Percentiles rank a stretch among this genome's conserved stretches.
Conservation (phyloP, 2,113 vertebrate genomes). For the Pitta sordida region DNA sequence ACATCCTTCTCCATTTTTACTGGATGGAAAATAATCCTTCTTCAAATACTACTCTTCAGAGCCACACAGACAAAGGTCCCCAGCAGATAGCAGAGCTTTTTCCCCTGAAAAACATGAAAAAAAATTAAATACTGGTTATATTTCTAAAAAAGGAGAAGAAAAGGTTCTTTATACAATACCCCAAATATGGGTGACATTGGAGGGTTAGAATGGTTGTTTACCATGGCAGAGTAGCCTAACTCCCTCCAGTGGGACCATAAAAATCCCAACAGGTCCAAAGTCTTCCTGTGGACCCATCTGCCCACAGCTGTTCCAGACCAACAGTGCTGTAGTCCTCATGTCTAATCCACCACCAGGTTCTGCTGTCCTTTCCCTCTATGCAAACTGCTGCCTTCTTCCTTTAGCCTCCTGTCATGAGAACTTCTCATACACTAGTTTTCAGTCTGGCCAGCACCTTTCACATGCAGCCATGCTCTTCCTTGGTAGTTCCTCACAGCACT, state of each 20-base stretch:
- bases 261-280: background rate
- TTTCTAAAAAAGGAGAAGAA: background rate
- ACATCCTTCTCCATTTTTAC: background rate
- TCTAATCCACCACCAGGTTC: background rate
- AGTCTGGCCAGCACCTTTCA: background rate
- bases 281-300: background rate
- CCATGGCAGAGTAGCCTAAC: background rate
- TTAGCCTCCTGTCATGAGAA: rapidly evolving
- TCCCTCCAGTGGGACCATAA: background rate
- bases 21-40: constrained; percentile 12
- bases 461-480: rapidly evolving
- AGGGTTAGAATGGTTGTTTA: background rate
- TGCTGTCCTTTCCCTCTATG: background rate
- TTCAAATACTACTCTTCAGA: background rate
- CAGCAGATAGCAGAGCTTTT: background rate
- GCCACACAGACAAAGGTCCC: background rate
- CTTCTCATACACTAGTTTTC: rapidly evolving
- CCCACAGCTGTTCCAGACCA: rapidly evolving
- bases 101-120: background rate
- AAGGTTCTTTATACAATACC: background rate
- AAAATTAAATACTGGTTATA: background rate
- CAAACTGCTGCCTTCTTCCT: background rate
- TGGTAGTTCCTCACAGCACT: rapidly evolving
- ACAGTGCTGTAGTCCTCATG: background rate
- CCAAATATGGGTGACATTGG: background rate